These are phyloP conservation scores for Dermatemys mawii DNA, from an alignment of 2,113 vertebrate genomes.

Conservation along the genomic window DNA sequence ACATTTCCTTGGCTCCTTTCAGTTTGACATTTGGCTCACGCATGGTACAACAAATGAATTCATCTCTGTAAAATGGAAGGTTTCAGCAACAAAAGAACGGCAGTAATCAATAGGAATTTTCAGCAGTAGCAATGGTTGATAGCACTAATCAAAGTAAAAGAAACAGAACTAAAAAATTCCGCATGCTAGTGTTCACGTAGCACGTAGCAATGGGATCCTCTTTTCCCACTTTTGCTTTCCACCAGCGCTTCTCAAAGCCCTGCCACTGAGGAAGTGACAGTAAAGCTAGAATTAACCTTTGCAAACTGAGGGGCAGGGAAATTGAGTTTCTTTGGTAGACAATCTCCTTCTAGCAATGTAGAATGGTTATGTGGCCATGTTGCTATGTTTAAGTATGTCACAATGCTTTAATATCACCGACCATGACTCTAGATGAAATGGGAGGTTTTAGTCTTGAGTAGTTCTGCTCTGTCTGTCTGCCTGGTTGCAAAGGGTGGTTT, in stretches of 20 bases:
- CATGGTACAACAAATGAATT: not conserved
- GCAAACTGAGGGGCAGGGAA: not conserved
- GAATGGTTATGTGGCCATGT: accelerated
- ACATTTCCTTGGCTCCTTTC: not conserved
- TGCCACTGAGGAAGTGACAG: not conserved
- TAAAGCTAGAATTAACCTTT: not conserved
- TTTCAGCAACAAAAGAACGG: not conserved
- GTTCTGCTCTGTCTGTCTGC: not conserved
- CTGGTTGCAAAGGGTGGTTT: not conserved
- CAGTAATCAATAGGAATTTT: not conserved
- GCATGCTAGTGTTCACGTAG: not conserved
- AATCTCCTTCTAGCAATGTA: not conserved
- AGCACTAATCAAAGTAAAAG: not conserved
- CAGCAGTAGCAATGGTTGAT: not conserved
- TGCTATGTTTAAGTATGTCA: not conserved
- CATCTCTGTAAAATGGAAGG: not conserved
- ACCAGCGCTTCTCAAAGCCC: not conserved
- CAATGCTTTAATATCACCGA: not conserved
- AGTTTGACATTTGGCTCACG: not conserved
- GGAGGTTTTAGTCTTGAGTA: not conserved
- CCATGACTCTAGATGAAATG: not conserved
- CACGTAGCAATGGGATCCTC: not conserved
- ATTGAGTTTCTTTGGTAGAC: not conserved
- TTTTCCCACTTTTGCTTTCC: not conserved
- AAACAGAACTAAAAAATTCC: not conserved